Evolutionary conservation across 2,113 vertebrate genomes (phyloP).

Genomic region (Trochalopteron elliotii): DNA sequence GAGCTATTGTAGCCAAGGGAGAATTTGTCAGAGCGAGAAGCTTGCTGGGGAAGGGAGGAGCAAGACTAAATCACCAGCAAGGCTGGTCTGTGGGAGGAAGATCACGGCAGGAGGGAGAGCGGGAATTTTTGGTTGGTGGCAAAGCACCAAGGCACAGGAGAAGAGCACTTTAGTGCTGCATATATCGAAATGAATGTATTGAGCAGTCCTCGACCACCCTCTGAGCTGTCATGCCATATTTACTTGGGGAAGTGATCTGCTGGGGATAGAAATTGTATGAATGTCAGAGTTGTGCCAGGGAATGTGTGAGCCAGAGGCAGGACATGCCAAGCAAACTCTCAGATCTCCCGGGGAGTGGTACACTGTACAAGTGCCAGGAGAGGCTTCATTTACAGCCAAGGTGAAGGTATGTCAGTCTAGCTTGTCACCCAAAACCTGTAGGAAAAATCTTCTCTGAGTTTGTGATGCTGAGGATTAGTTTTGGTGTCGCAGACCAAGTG

Average conservation of each 20-base stretch:
- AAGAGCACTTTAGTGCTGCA: neutral
- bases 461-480: neutral
- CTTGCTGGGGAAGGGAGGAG: neutral
- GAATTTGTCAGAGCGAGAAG: slow-evolving; percentile 40
- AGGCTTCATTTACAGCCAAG: neutral
- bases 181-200: neutral
- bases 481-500: neutral
- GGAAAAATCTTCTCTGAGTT: neutral
- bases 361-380: neutral
- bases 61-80: neutral
- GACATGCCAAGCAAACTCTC: neutral
- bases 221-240: neutral
- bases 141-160: neutral
- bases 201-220: neutral
- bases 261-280: neutral
- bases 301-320: neutral
- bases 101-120: neutral
- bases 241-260: neutral
- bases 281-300: neutral
- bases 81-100: neutral
- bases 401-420: neutral
- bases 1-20: neutral
- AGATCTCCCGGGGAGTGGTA: neutral
- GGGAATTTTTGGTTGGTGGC: neutral
- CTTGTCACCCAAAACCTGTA: neutral